Evolutionary conservation across 2,888 invertebrate genomes (phyloP).

Genomic region (Heliconius erato): DNA sequence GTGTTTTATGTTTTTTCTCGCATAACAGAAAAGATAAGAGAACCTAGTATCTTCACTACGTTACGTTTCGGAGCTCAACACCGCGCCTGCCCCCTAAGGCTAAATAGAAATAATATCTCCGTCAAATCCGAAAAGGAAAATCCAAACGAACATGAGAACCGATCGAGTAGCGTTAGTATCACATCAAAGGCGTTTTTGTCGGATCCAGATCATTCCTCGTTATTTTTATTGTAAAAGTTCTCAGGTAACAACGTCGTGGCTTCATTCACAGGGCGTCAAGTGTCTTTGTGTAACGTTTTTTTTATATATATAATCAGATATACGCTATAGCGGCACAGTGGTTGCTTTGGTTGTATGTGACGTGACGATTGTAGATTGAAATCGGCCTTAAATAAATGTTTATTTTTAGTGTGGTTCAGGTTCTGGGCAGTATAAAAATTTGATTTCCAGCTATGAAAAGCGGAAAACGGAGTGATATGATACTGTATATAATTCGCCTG

Average conservation of each 20-base stretch:
- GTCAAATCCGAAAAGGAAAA: not conserved
- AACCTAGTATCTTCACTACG: too few relatives aligned
- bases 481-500: too few relatives aligned
- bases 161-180: slow-evolving; percentile 50
- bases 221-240: slow-evolving; percentile 57
- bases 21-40: too few relatives aligned
- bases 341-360: not conserved
- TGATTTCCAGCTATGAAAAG: not conserved
- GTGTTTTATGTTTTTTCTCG: rapidly evolving
- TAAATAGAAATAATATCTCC: not conserved
- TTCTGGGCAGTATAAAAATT: not conserved
- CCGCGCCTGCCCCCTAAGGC: not conserved
- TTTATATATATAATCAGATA: not conserved
- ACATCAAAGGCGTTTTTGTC: slow-evolving; percentile 58
- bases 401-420: too few relatives aligned
- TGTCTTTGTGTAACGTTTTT: slow-evolving; percentile 41
- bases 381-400: not conserved
- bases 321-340: not conserved
- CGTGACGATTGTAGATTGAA: not conserved
- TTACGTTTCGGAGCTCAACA: not conserved
- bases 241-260: slow-evolving; percentile 52
- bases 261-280: slow-evolving; percentile 53
- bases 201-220: slow-evolving; percentile 60
- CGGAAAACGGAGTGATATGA: too few relatives aligned
- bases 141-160: slow-evolving; percentile 17